phyloP scores from a whole-genome alignment of 2,797 vertebrate species.

The Chanos chanos region DNA sequence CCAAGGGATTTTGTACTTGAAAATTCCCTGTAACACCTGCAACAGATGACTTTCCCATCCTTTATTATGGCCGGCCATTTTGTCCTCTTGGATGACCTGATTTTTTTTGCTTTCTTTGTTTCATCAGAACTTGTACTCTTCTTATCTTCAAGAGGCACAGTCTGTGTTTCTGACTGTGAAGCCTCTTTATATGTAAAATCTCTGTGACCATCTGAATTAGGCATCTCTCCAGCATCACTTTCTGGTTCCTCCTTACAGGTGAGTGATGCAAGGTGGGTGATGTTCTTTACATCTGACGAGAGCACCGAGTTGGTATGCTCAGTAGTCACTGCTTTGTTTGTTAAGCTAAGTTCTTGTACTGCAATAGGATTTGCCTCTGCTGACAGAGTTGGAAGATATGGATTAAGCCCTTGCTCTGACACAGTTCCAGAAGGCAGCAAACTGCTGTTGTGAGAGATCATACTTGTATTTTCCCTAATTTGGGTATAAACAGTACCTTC shows the following conservation, averaged over 20 bases:
- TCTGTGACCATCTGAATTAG: conserved; percentile 57
- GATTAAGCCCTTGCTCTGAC: conserved; percentile 35
- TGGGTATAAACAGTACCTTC: conserved; percentile 47
- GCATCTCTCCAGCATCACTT: conserved; percentile 52
- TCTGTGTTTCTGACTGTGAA: conserved; percentile 54
- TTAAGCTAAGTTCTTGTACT: conserved; percentile 23
- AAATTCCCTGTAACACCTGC: conserved; percentile 96
- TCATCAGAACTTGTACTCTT: conserved; percentile 47
- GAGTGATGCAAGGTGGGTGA: conserved; percentile 44
- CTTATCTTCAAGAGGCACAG: conserved; percentile 57
- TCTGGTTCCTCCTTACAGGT: conserved; percentile 63
- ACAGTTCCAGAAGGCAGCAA: conserved; percentile 23
- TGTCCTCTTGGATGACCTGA: conserved; percentile 88
- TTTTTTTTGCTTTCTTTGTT: conserved; percentile 64
- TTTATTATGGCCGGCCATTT: conserved; percentile 98
- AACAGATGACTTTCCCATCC: conserved; percentile 97
- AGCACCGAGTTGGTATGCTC: conserved; percentile 18
- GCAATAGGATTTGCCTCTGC: conserved; percentile 13
- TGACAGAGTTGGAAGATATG: conserved; percentile 31
- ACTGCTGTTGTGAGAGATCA: conserved; percentile 40
- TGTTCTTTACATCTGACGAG: conserved; percentile 45
- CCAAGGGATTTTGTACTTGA: conserved; percentile 96
- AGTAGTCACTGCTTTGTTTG: conserved; percentile 28
- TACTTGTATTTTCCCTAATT: conserved; percentile 52
- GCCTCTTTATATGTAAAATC: conserved; percentile 65